Base-by-base conservation (phyloP, 2,888 invertebrate species). In the Endomychus coccineus region DNA sequence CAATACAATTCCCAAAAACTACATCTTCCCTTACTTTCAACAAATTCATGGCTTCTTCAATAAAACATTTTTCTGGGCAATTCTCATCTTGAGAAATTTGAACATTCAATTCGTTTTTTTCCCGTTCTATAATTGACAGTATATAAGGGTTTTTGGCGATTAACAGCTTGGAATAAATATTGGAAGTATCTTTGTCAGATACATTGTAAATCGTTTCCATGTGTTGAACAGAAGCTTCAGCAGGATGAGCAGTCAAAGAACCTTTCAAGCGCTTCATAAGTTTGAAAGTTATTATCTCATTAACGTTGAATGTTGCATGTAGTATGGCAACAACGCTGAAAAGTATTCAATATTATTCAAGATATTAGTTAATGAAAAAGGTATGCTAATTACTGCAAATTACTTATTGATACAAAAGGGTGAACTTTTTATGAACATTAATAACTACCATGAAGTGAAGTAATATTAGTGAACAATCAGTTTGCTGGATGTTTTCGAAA, bases 51-150 rank as follows among this genome's bases (percentile, higher is more conserved):
- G 94, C 94, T 66, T 88, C 78, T 58, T 91, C 81, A 46, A 92
- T 78, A 57, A 86, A 95, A 51, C 84, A 79, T 54, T 80, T 75
- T 68, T 95, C 94, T 1, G 90, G 84, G 52, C 79, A 80, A 46
- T 80, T 75, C 48, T 78, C 77, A 58, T 83, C 81, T 32, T 78
- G 78, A 3, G 54, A 52, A 34, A 80, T 67, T 56, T 80, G 78
- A 3, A 61, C 59, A 45, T 73, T 55, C 32, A 92, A 69, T 58
- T 87, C 85, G 3, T 54, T 57, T 35, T 75, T 73, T 65, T 95
- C 94, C 32, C 79, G 71, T 41, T 79, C 74, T 43, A 91, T 74
- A 39, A 92, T 83, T 31, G 75, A 67, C 54, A 75, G 66, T 24
- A 84, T 79, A 69, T 89, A 81, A 42, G 70, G 57, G 29, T 73